Percentiles rank a stretch among this genome's conserved stretches.
Evolutionary conservation across 1,140 invertebrate species (phyloP).

Genomic region (Ips nitidus): DNA sequence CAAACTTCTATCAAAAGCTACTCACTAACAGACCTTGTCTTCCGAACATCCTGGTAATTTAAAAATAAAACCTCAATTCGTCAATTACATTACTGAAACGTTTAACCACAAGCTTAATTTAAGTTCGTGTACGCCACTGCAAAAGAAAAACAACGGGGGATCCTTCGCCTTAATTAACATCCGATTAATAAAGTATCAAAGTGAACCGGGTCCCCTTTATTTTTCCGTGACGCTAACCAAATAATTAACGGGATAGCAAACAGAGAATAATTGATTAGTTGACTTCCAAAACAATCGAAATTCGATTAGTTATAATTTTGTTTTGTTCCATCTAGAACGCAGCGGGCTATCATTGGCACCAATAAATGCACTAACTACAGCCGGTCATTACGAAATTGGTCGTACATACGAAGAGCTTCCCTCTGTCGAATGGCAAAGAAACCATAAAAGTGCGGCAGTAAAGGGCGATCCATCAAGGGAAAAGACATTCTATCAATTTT

Average conservation of each 20-base stretch:
- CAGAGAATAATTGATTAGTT: constrained; percentile 15
- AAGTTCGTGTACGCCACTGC: neutral
- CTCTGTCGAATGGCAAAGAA: no score
- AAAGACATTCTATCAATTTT: constrained; percentile 4
- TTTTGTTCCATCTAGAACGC: neutral
- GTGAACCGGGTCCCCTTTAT: neutral
- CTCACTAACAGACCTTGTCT: no score
- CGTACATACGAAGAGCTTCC: no score
- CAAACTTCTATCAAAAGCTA: no score
- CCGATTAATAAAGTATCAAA: constrained; percentile 29
- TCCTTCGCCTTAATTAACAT: constrained; percentile 21
- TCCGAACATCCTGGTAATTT: no score
- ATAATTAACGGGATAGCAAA: constrained; percentile 24
- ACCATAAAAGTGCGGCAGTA: neutral
- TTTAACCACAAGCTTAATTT: no score
- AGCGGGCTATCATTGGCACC: neutral
- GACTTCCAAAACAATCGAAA: constrained; percentile 15
- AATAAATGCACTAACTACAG: neutral
- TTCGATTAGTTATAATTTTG: constrained; percentile 16
- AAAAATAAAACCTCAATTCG: no score
- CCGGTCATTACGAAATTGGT: no score
- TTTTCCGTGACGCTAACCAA: constrained; percentile 19
- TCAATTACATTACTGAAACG: no score
- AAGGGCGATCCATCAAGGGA: neutral
- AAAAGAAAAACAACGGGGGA: constrained; percentile 1